phyloP scores from a whole-genome alignment of 1,140 invertebrate species.

The Arion vulgaris region DNA sequence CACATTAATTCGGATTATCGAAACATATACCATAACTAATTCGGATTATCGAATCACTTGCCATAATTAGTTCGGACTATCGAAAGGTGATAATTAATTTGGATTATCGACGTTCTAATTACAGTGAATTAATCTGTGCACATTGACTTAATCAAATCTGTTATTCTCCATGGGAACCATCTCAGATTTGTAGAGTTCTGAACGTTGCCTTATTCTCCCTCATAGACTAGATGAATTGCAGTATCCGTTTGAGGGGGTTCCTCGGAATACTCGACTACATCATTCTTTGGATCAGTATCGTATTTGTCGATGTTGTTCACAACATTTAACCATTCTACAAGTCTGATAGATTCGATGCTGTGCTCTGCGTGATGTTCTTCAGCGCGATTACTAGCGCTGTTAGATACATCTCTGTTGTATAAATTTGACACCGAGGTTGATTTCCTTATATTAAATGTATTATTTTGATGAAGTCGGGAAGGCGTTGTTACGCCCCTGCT shows the following conservation, averaged over 20 bases:
- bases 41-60: too few species aligned
- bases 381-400: neutral
- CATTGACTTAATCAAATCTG: too few species aligned
- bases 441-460: neutral
- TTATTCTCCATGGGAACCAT: too few species aligned
- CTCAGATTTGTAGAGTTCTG: too few species aligned
- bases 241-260: constrained; percentile 45
- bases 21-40: too few species aligned
- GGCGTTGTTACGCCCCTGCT: neutral
- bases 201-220: constrained; percentile 36
- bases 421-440: constrained; percentile 37
- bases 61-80: too few species aligned
- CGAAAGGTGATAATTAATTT: too few species aligned
- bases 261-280: constrained; percentile 39
- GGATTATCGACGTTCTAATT: too few species aligned
- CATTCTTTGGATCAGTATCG: constrained; percentile 40
- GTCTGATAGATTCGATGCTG: constrained; percentile 14
- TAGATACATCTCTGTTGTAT: constrained; percentile 2
- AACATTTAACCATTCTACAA: constrained; percentile 40
- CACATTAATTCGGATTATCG: too few species aligned
- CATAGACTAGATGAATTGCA: constrained; percentile 46
- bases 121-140: too few species aligned
- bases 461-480: too few species aligned
- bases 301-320: constrained; percentile 38
- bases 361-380: neutral